phyloP scores from a whole-genome alignment of 2,888 invertebrate species.

The Cryptus viduatorius region DNA sequence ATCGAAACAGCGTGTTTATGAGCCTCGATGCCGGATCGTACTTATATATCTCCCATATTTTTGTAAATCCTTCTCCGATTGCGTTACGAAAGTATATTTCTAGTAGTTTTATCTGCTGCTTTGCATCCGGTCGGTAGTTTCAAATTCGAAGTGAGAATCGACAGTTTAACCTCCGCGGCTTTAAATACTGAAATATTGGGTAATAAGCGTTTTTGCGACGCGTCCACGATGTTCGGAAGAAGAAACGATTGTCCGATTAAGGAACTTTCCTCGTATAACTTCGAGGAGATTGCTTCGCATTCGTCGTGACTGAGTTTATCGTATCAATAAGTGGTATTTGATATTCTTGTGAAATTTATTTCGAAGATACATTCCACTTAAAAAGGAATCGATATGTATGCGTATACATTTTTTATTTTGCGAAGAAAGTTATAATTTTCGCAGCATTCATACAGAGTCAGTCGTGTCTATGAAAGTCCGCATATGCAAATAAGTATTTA shows the following conservation, averaged over 20 bases:
- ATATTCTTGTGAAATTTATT: slow-evolving; percentile 11
- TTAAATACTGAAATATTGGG: slow-evolving; percentile 2
- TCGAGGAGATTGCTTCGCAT: background rate
- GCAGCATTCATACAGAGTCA: background rate
- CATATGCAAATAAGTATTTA: too few species aligned
- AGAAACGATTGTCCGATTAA: background rate
- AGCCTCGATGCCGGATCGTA: background rate
- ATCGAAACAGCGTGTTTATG: background rate
- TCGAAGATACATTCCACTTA: background rate
- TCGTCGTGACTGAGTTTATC: background rate
- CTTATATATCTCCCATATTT: background rate
- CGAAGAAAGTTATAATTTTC: background rate
- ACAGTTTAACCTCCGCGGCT: slow-evolving; percentile 4
- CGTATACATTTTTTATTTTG: background rate
- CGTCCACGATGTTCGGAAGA: background rate
- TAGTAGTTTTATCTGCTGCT: background rate
- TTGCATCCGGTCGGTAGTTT: slow-evolving; percentile 6
- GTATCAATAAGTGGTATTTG: slow-evolving; percentile 8
- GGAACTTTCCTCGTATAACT: slow-evolving; percentile 10
- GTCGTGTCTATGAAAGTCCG: background rate
- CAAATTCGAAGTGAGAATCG: background rate
- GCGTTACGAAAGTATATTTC: slow-evolving; percentile 9
- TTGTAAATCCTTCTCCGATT: background rate
- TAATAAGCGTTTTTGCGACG: slow-evolving; percentile 1
- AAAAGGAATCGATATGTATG: background rate